Evolutionary conservation across 1,140 invertebrate genomes (phyloP).

Genomic region (Hyphantria cunea): DNA sequence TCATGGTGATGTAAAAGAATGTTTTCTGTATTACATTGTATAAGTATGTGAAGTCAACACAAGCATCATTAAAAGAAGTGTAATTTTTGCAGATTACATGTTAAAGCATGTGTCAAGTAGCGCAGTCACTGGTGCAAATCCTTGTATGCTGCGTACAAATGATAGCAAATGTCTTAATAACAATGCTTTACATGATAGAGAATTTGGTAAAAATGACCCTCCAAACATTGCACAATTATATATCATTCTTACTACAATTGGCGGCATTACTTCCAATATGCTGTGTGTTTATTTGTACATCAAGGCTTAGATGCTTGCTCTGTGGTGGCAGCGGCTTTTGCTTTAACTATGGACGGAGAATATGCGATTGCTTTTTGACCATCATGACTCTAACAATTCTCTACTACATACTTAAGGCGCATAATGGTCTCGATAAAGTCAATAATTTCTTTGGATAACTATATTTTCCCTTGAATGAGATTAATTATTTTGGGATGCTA

Average conservation of each 20-base stretch:
- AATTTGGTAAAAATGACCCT: conserved; percentile 5
- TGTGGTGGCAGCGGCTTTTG: conserved; percentile 1
- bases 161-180: conserved; percentile 7
- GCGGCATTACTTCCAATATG: conserved; percentile 6
- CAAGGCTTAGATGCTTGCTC: conserved; percentile 3
- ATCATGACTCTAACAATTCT: neutral
- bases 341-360: neutral
- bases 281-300: conserved; percentile 8
- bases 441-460: neutral
- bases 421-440: neutral
- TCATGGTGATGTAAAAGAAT: too few relatives aligned
- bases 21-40: too few relatives aligned
- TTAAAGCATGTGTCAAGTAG: conserved; percentile 15
- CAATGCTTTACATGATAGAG: conserved; percentile 3
- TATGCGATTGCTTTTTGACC: neutral
- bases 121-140: neutral
- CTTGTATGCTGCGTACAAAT: conserved; percentile 4
- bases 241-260: conserved; percentile 10
- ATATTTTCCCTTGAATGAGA: too few relatives aligned
- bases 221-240: neutral
- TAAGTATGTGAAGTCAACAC: too few relatives aligned
- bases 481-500: too few relatives aligned
- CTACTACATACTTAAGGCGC: neutral
- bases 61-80: too few relatives aligned
- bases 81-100: neutral